Base-by-base conservation (phyloP, 2,888 invertebrate species). In the Torymus texanus region DNA sequence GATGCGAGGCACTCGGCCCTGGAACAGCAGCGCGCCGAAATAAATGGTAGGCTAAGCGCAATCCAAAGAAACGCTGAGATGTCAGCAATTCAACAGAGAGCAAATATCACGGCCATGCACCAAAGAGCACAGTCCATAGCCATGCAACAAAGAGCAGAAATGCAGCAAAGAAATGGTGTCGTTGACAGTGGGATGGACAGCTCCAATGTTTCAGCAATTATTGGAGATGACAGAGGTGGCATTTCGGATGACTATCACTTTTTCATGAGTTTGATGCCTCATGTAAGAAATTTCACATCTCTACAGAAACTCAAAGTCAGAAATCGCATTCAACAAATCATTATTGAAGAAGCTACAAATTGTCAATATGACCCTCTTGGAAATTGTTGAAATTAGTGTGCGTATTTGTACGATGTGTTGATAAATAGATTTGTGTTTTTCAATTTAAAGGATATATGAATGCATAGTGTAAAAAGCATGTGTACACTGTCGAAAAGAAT, bases 221-320 rank as follows among this genome's bases (percentile, higher is more conserved):
- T 72, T 8, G 68, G 68, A 2, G 81, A 81, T 13, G 76, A 76
- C 2, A 24, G 72, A n/a, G 81, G 81, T 18, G 76, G 76, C n/a
- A 77, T 81, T 2, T 81, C 81, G 3, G 82, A 82, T n/a, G 82
- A 82, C n/a, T 82, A 82, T 51, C 82, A 82, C 41, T 82, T 82
- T n/a, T 82, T 82, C 51, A 82, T 82, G 82, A 82, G 82, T 12
- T 55, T 82, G 4, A 71, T 82, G 78, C 82, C 82, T 1, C 82
- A 82, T 13, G 79, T 82, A 2, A 62, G 65, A 21, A 68, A 82
- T 16, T 82, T 82, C 21, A 80, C 66, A 1, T 81, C 82, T 2
- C 24, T 82, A 1, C 82, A 82, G 59, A 82, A 82, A 14, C 75
- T 82, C 18, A 82, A 82, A 51, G 75, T 82, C 4, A 62, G 82